These are phyloP conservation scores for Cricetomys ansorgei DNA, from an alignment of 2,113 vertebrate species.

Conservation along the genomic window DNA sequence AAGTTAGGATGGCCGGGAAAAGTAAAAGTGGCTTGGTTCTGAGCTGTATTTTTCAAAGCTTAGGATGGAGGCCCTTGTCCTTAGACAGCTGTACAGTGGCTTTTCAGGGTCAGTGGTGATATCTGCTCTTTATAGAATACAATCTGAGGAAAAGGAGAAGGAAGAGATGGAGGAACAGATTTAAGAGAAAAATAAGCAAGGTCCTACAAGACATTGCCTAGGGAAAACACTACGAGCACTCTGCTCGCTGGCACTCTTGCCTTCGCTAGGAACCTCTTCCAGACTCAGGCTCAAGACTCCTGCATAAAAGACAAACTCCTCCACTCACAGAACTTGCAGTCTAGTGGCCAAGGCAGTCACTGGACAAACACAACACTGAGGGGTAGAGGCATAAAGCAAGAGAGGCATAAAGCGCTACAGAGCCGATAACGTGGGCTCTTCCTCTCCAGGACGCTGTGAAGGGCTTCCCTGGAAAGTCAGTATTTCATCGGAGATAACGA, in stretches of 20 bases:
- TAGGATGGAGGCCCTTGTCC: rapidly evolving
- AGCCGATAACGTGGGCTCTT: background rate
- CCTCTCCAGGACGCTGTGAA: background rate
- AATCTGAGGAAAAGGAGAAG: rapidly evolving
- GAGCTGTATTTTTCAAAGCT: background rate
- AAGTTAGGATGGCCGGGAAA: background rate
- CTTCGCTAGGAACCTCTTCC: background rate
- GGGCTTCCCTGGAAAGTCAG: background rate
- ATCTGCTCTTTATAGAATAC: background rate
- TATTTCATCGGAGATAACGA: background rate
- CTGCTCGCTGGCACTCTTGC: rapidly evolving
- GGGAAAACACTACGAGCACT: too few relatives aligned
- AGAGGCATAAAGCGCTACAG: background rate
- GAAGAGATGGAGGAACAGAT: background rate
- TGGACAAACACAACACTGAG: background rate
- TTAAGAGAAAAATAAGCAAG: background rate
- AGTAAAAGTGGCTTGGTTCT: background rate
- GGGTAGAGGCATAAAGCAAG: background rate
- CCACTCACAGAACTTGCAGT: background rate
- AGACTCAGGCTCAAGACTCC: background rate
- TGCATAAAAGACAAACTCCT: background rate
- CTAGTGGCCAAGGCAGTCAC: background rate
- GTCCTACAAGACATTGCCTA: background rate
- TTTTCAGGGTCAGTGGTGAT: too few relatives aligned
- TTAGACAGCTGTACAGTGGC: background rate